phyloP scores from a whole-genome alignment of 2,797 vertebrate genomes.

The Hipposideros larvatus region DNA sequence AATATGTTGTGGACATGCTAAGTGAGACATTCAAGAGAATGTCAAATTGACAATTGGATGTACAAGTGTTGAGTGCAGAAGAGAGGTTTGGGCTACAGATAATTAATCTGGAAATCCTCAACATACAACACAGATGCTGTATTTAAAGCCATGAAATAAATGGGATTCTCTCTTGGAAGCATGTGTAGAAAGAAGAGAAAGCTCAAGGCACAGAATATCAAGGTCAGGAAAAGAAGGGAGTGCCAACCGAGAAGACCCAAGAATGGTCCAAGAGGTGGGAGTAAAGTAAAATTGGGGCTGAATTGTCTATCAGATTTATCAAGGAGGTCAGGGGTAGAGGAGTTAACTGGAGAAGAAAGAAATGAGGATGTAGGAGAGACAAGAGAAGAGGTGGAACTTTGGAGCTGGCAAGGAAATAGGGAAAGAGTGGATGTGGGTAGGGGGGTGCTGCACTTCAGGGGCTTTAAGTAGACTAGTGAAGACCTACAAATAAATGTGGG shows the following conservation, averaged over 20 bases:
- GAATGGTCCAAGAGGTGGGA: background rate
- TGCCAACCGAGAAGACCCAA: background rate
- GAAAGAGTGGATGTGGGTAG: background rate
- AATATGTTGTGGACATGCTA: background rate
- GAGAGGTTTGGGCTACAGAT: background rate
- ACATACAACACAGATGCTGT: background rate
- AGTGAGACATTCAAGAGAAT: background rate
- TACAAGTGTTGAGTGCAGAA: background rate
- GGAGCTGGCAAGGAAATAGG: background rate
- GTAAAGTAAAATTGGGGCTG: background rate
- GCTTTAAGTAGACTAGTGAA: background rate
- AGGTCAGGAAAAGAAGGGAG: background rate
- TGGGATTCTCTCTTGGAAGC: background rate
- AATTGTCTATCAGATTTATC: background rate
- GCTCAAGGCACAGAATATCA: background rate
- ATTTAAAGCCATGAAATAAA: background rate
- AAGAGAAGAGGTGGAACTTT: background rate
- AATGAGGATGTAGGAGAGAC: background rate
- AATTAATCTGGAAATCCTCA: constrained; percentile 7
- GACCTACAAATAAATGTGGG: background rate
- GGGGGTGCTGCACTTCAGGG: background rate
- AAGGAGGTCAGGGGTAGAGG: background rate
- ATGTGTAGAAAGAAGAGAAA: background rate
- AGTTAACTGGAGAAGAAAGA: background rate
- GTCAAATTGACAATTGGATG: background rate